Evolutionary conservation across 2,797 vertebrate genomes (phyloP).

Genomic region (Lophura swinhoii): DNA sequence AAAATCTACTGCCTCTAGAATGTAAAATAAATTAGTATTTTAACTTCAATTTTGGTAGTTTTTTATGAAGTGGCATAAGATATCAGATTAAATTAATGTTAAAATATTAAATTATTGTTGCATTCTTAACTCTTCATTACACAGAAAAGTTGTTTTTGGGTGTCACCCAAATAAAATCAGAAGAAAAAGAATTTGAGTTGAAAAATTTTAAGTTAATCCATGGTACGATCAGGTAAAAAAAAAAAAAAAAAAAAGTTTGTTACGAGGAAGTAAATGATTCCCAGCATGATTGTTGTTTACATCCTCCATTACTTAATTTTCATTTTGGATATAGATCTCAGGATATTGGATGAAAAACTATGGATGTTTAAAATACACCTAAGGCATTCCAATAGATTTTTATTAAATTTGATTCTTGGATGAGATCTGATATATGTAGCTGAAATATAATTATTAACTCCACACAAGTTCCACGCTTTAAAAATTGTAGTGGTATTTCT

Average conservation of each 20-base stretch:
- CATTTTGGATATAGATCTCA: background rate
- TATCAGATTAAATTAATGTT: conserved; percentile 14
- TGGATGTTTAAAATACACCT: background rate
- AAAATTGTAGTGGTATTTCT: background rate
- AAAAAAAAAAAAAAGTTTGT: background rate
- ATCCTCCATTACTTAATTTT: background rate
- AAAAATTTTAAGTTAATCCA: background rate
- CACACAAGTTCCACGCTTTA: fast-evolving
- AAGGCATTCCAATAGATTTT: background rate
- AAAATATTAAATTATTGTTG: background rate
- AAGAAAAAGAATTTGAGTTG: background rate
- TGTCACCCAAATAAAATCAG: background rate
- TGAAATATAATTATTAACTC: background rate
- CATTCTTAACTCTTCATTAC: background rate
- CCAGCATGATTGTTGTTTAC: background rate
- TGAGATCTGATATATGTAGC: background rate
- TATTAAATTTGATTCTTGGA: background rate
- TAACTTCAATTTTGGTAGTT: background rate
- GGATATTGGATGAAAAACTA: background rate
- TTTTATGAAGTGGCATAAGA: background rate
- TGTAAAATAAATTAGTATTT: background rate
- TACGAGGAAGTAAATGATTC: background rate
- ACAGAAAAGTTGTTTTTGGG: background rate
- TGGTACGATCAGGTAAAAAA: too few species aligned
- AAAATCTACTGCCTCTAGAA: background rate